These are phyloP conservation scores for Oligia strigilis DNA, from an alignment of 2,888 invertebrate species.

Conservation along the genomic window DNA sequence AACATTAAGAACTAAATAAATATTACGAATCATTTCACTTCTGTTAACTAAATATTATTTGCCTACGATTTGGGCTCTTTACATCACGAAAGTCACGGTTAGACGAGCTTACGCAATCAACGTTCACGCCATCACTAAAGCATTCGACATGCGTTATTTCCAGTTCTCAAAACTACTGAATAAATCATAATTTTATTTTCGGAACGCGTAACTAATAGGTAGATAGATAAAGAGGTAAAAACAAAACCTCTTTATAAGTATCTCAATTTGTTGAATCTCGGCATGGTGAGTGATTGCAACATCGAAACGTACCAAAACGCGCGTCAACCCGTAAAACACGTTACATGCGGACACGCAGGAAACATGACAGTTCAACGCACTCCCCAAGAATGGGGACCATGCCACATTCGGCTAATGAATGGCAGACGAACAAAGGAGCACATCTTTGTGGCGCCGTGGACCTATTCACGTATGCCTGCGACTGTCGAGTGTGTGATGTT, in stretches of 20 bases:
- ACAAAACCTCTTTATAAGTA: conserved; percentile 30
- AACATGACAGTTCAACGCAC: conserved; percentile 87
- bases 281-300: conserved; percentile 71
- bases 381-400: conserved; percentile 84
- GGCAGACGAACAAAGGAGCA: conserved; percentile 85
- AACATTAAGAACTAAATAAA: conserved; percentile 30
- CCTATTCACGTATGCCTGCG: conserved; percentile 79
- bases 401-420: conserved; percentile 88
- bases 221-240: conserved; percentile 22
- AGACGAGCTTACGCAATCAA: conserved; percentile 33
- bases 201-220: conserved; percentile 19
- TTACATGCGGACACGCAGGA: conserved; percentile 80
- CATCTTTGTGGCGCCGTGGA: conserved; percentile 76
- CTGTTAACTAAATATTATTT: conserved; percentile 35
- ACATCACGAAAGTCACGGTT: conserved; percentile 41
- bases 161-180: conserved; percentile 45
- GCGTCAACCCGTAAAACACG: conserved; percentile 84
- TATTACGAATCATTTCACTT: conserved; percentile 39
- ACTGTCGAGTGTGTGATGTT: conserved; percentile 63
- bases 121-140: conserved; percentile 42
- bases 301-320: conserved; percentile 76
- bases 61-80: conserved; percentile 23
- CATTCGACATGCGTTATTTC: conserved; percentile 45
- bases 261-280: conserved; percentile 46
- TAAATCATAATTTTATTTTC: conserved; percentile 13